Evolutionary conservation across 2,888 invertebrate species (phyloP).

Genomic region (Hylaea fasciaria): DNA sequence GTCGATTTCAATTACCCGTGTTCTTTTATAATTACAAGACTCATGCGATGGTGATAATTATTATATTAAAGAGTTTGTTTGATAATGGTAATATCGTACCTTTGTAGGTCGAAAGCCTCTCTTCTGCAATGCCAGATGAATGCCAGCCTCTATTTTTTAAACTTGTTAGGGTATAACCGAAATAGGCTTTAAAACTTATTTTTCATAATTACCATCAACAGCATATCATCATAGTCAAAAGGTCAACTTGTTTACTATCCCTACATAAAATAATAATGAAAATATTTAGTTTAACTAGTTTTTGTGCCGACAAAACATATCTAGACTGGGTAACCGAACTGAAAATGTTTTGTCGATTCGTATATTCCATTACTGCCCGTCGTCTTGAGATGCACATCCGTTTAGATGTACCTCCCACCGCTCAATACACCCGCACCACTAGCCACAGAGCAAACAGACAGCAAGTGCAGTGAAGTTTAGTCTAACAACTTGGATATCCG

Average conservation of each 20-base stretch:
- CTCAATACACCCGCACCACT: constrained; percentile 26
- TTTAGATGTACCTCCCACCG: constrained; percentile 31
- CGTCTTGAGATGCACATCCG: constrained; percentile 37
- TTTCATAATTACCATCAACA: too few relatives aligned
- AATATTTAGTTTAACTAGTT: too few relatives aligned
- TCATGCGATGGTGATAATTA: not conserved
- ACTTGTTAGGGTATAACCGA: too few relatives aligned
- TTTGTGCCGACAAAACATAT: not conserved
- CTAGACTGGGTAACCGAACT: constrained; percentile 1
- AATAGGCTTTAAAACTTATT: too few relatives aligned
- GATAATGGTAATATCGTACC: too few relatives aligned
- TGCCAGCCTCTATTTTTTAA: too few relatives aligned
- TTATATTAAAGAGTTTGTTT: too few relatives aligned
- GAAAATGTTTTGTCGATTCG: constrained; percentile 29
- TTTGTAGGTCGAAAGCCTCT: too few relatives aligned
- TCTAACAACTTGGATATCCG: not conserved
- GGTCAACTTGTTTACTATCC: too few relatives aligned
- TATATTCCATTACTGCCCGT: constrained; percentile 34
- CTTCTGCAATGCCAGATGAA: too few relatives aligned
- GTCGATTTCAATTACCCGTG: constrained; percentile 12
- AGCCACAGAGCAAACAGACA: constrained; percentile 11
- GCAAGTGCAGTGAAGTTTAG: constrained; percentile 2
- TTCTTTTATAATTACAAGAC: not conserved
- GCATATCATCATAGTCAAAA: too few relatives aligned
- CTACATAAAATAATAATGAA: too few relatives aligned